Conservation (phyloP, 2,888 invertebrate species). For the Morpho achilles region DNA sequence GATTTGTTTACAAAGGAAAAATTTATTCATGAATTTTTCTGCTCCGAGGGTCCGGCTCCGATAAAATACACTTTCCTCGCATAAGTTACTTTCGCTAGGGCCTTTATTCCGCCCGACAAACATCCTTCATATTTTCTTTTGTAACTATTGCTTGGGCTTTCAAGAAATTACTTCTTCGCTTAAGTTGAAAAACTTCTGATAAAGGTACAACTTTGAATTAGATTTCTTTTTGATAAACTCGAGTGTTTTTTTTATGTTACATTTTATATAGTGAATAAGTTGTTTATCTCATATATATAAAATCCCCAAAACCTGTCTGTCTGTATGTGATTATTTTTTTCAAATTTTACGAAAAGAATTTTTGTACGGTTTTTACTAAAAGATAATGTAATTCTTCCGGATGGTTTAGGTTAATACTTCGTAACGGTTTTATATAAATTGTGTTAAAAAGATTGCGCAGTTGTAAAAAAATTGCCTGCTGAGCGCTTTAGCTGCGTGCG, state of each 20-base stretch:
- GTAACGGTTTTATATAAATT: too few relatives aligned
- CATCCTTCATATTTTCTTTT: conserved; percentile 25
- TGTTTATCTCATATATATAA: too few relatives aligned
- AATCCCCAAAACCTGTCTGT: too few relatives aligned
- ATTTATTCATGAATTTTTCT: conserved; percentile 78
- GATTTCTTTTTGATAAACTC: neutral
- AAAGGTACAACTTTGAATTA: neutral
- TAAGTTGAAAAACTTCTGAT: neutral
- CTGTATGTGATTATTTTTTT: too few relatives aligned
- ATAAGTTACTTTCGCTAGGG: conserved; percentile 42
- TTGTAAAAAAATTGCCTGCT: too few relatives aligned
- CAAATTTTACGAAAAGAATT: too few relatives aligned
- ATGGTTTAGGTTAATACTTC: too few relatives aligned
- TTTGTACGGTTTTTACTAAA: too few relatives aligned
- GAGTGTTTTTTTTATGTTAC: neutral
- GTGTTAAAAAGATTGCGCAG: too few relatives aligned
- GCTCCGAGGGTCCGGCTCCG: conserved; percentile 54
- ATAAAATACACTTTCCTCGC: conserved; percentile 65
- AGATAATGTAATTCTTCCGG: too few relatives aligned
- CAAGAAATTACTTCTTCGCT: conserved; percentile 2
- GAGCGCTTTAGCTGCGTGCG: too few relatives aligned
- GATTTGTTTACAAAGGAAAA: conserved; percentile 78
- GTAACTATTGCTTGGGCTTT: conserved; percentile 1
- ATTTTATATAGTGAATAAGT: neutral
- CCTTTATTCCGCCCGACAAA: conserved; percentile 25